phyloP scores from a whole-genome alignment of 2,113 vertebrate species.

The Plotosus lineatus region DNA sequence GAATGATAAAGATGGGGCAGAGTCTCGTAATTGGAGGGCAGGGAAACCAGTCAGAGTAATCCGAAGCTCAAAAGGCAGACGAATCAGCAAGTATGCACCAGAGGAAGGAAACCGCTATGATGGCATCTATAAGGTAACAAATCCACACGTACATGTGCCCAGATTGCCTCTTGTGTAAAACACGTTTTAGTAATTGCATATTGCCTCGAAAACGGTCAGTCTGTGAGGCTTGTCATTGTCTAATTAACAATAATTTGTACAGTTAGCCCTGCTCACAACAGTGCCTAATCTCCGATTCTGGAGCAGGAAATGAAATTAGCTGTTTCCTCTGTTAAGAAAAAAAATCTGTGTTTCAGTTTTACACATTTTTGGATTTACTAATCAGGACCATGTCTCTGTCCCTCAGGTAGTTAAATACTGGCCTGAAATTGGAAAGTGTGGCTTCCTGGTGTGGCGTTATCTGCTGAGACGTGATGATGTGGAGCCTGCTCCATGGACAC shows the following conservation, averaged over 20 bases:
- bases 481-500: slow-evolving; percentile 95
- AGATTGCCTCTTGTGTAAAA: background rate
- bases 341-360: background rate
- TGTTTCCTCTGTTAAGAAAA: background rate
- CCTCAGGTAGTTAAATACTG: slow-evolving; percentile 97
- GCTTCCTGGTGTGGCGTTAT: slow-evolving; percentile 97
- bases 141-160: background rate
- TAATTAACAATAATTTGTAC: background rate
- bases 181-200: background rate
- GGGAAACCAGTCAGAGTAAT: slow-evolving; percentile 97
- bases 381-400: background rate
- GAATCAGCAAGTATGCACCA: slow-evolving; percentile 98
- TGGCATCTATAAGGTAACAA: slow-evolving; percentile 95
- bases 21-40: slow-evolving; percentile 96
- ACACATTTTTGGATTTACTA: background rate
- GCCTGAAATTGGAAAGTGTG: slow-evolving; percentile 98
- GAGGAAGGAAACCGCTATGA: slow-evolving; percentile 99
- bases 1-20: slow-evolving; percentile 96
- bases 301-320: background rate
- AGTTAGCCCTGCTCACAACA: background rate
- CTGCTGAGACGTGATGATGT: slow-evolving; percentile 92
- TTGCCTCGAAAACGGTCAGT: background rate
- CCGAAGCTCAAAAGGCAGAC: slow-evolving; percentile 94
- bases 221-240: background rate
- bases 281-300: background rate